Base-by-base conservation (phyloP, 2,888 invertebrate species). In the Drosophila infuscata region DNA sequence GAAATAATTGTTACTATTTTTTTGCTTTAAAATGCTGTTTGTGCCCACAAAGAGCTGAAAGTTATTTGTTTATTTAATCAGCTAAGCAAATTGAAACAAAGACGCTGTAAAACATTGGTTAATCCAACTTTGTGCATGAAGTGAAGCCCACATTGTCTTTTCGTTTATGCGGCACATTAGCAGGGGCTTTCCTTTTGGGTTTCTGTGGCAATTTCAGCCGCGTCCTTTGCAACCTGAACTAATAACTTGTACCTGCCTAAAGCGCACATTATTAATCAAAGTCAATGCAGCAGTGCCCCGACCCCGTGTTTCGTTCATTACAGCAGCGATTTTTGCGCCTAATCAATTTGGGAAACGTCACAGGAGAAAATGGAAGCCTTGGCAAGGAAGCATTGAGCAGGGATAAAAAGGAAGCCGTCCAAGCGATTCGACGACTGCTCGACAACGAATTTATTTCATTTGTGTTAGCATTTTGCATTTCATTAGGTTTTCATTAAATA, bases 401-500 rank as follows among this genome's bases (percentile, higher is more conserved):
- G 29, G 35, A 68, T 67, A 32, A 57, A 63, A 61, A 69, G 79
- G 69, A 79, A 79, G 76, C 79, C 79, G 79, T 69, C 79, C 79
- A 79, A 79, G 76, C 76, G 79, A 73, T 79, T 72, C 79, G 73
- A 79, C 76, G 76, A 79, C 62, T 73, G 65, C 66, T 79, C 79
- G 83, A 81, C 81, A 71, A 69, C 70, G 79, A 85, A 88, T 88
- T 89, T 88, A 88, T 88, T 88, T 89, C 87, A 88, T 89, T 88
- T 88, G 87, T 89, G 88, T 88, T 89, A 89, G 87, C 78, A 84
- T 91, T 91, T 91, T 91, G 91, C 91, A 91, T 91, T 91, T 91
- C 91, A 90, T 91, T 91, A 91, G 87, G 82, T 89, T 91, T 91
- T 91, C 91, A 91, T 91, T 91, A 91, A 91, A 91, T 89, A 91